Percentiles rank a stretch among this genome's conserved stretches.
Conservation (phyloP, 2,888 invertebrate species). For the Proisotoma minuta region DNA sequence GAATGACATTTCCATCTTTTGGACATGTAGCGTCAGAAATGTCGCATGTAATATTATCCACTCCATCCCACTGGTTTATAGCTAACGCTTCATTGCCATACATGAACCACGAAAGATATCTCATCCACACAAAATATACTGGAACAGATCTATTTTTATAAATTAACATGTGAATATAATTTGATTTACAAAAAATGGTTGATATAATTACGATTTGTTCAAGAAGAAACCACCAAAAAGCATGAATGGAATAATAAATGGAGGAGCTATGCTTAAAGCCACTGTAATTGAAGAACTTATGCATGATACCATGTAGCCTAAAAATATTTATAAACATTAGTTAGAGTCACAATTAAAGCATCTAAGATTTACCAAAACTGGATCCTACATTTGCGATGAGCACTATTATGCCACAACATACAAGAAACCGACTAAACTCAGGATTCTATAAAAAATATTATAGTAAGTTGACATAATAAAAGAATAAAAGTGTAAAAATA, state of each 20-base stretch:
- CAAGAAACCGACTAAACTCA: conserved; percentile 60
- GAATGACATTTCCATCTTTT: conserved; percentile 68
- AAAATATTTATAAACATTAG: conserved; percentile 34
- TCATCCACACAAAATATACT: conserved; percentile 75
- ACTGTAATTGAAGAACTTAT: conserved; percentile 62
- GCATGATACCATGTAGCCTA: conserved; percentile 89
- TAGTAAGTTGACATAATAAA: too few relatives aligned
- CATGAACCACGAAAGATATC: conserved; percentile 85
- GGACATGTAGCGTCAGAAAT: conserved; percentile 71
- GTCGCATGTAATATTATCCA: conserved; percentile 71
- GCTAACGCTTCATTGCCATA: conserved; percentile 84
- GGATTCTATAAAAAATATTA: too few relatives aligned
- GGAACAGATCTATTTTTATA: conserved; percentile 66
- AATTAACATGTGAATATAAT: neutral
- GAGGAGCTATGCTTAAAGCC: conserved; percentile 85
- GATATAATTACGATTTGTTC: conserved; percentile 68
- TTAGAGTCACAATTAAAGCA: neutral
- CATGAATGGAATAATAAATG: conserved; percentile 82
- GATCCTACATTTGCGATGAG: conserved; percentile 82
- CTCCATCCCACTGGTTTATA: conserved; percentile 81
- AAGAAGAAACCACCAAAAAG: conserved; percentile 94
- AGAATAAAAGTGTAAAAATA: too few relatives aligned
- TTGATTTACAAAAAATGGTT: conserved; percentile 3
- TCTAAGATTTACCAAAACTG: conserved; percentile 69
- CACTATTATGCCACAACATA: conserved; percentile 65